Percentiles rank a stretch among this genome's conserved stretches.
Conservation (phyloP, 2,113 vertebrate species). For the Hymenochirus boettgeri region DNA sequence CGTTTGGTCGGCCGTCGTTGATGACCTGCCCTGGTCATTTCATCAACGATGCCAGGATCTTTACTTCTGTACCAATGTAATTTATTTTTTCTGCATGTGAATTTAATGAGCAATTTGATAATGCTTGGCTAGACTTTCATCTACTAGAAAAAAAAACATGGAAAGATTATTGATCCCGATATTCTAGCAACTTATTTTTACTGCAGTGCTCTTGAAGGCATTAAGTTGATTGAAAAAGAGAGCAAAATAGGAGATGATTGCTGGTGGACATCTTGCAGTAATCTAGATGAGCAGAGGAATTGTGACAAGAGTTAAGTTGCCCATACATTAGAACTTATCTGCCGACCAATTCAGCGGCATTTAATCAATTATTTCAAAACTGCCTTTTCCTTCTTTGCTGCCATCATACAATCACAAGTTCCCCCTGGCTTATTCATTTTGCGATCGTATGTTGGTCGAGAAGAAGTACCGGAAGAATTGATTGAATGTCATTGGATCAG, state of each 20-base stretch:
- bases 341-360: too few species aligned
- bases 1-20: too few species aligned
- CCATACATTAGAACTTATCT: too few species aligned
- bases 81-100: slow-evolving; percentile 33
- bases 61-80: background rate
- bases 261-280: slow-evolving; percentile 21
- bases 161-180: slow-evolving; percentile 30
- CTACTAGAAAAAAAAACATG: slow-evolving; percentile 1
- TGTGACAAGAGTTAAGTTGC: slow-evolving; percentile 16
- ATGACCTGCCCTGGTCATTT: too few species aligned
- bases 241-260: slow-evolving; percentile 19
- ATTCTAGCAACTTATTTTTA: slow-evolving; percentile 8
- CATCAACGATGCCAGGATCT: too few species aligned
- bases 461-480: too few species aligned
- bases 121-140: slow-evolving; percentile 33
- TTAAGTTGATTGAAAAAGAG: slow-evolving; percentile 22
- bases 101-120: slow-evolving; percentile 37
- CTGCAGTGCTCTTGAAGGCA: slow-evolving; percentile 31
- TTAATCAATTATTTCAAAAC: too few species aligned
- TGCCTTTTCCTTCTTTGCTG: too few species aligned
- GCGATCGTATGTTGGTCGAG: too few species aligned
- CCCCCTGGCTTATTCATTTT: too few species aligned
- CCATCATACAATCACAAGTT: too few species aligned
- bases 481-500: too few species aligned
- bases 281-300: slow-evolving; percentile 19